Conservation (phyloP, 2,888 invertebrate species). For the Sthenelais limicola region DNA sequence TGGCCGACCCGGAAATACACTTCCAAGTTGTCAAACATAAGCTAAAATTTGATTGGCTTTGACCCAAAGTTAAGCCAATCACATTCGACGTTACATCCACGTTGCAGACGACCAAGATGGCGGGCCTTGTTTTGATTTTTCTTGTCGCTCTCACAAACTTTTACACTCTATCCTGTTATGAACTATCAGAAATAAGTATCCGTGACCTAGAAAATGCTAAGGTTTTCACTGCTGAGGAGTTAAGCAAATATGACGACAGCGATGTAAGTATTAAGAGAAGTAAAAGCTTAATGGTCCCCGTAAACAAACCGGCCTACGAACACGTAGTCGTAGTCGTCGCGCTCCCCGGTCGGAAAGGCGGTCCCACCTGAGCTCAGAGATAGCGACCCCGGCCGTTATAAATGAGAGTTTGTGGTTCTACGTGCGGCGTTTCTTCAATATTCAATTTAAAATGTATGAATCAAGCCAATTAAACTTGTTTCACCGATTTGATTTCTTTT, state of each 20-base stretch:
- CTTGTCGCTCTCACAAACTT: neutral
- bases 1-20: conserved; percentile 39
- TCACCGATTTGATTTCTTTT: too few relatives aligned
- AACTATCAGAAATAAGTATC: neutral
- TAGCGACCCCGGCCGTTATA: too few relatives aligned
- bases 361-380: neutral
- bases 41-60: conserved; percentile 16
- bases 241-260: conserved; percentile 41
- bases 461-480: too few relatives aligned
- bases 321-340: neutral
- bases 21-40: neutral
- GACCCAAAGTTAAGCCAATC: conserved; percentile 1
- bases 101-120: conserved; percentile 32
- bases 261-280: conserved; percentile 42
- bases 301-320: neutral
- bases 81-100: neutral
- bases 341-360: neutral
- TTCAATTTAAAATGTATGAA: too few relatives aligned
- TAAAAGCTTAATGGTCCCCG: neutral
- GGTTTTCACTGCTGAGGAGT: conserved; percentile 45
- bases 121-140: conserved; percentile 15
- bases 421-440: too few relatives aligned
- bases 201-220: neutral
- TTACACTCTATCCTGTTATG: neutral
- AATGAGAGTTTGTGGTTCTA: too few relatives aligned